These are phyloP conservation scores for Tragelaphus imberbis DNA, from an alignment of 2,113 vertebrate genomes.

Conservation along the genomic window DNA sequence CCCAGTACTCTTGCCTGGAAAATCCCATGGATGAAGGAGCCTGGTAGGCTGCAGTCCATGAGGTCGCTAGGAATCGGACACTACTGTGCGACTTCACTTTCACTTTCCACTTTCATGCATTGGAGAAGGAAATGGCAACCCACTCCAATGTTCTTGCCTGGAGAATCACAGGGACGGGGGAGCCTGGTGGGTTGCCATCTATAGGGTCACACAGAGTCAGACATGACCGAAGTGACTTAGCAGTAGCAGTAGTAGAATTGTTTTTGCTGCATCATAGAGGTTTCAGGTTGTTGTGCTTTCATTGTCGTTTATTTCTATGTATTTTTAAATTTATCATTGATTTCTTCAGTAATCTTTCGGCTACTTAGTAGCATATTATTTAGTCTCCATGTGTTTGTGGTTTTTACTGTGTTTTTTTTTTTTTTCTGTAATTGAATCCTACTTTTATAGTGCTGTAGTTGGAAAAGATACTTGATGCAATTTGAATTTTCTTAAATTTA, in stretches of 20 bases:
- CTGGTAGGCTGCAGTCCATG: no score
- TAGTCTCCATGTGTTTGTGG: background rate
- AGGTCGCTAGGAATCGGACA: no score
- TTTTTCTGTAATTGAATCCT: background rate
- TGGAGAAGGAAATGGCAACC: no score
- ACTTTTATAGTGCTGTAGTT: background rate
- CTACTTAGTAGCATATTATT: background rate
- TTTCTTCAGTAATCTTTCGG: background rate
- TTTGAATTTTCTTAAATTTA: background rate
- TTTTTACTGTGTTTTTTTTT: background rate
- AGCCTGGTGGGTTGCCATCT: no score
- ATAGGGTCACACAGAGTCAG: no score
- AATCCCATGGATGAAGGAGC: no score
- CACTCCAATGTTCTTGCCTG: no score
- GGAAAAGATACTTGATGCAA: background rate
- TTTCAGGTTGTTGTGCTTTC: background rate
- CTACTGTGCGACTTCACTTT: no score
- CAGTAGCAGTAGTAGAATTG: background rate
- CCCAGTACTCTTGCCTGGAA: no score
- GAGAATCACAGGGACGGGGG: no score
- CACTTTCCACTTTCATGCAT: no score
- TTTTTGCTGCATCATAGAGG: background rate
- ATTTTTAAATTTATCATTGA: background rate
- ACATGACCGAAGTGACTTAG: no score
- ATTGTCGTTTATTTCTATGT: background rate